phyloP scores from a whole-genome alignment of 2,113 vertebrate species.

The Lampris megalopsis region DNA sequence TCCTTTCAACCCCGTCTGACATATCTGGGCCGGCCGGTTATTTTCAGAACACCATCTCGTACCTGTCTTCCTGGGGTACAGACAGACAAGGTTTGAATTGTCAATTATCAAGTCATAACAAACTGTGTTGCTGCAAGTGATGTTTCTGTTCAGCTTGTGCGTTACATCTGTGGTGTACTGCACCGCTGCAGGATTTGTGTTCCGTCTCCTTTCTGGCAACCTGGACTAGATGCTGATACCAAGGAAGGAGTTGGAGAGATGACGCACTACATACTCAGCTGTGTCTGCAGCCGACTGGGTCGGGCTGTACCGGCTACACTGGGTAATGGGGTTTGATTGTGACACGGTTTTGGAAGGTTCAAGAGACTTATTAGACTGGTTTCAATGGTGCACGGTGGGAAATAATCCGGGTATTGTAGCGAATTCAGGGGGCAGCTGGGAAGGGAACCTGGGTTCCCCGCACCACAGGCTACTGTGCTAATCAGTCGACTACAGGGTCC shows the following conservation, averaged over 20 bases:
- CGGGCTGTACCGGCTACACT: too few relatives aligned
- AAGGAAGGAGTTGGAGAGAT: background rate
- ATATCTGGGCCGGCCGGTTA: slow-evolving; percentile 71
- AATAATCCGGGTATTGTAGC: too few relatives aligned
- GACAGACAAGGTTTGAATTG: slow-evolving; percentile 32
- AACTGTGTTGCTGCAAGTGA: background rate
- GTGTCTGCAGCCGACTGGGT: too few relatives aligned
- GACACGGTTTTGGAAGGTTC: too few relatives aligned
- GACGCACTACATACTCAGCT: too few relatives aligned
- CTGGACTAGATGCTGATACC: background rate
- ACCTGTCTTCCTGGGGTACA: slow-evolving; percentile 42
- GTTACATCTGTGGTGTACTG: slow-evolving; percentile 2
- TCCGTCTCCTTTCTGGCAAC: background rate
- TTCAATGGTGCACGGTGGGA: too few relatives aligned
- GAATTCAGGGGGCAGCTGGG: too few relatives aligned
- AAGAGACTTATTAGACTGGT: too few relatives aligned
- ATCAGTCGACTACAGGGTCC: too few relatives aligned
- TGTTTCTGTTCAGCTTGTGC: slow-evolving; percentile 8
- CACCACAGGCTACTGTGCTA: too few relatives aligned
- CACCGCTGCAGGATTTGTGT: background rate
- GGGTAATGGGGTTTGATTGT: too few relatives aligned
- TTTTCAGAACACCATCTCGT: slow-evolving; percentile 62
- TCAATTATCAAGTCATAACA: slow-evolving; percentile 34
- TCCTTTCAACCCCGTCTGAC: slow-evolving; percentile 71
- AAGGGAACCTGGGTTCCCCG: too few relatives aligned